Percentiles rank a stretch among this genome's conserved stretches.
These are phyloP conservation scores for Chelidonichthys spinosus DNA, from an alignment of 2,797 vertebrate species.

Conservation along the genomic window DNA sequence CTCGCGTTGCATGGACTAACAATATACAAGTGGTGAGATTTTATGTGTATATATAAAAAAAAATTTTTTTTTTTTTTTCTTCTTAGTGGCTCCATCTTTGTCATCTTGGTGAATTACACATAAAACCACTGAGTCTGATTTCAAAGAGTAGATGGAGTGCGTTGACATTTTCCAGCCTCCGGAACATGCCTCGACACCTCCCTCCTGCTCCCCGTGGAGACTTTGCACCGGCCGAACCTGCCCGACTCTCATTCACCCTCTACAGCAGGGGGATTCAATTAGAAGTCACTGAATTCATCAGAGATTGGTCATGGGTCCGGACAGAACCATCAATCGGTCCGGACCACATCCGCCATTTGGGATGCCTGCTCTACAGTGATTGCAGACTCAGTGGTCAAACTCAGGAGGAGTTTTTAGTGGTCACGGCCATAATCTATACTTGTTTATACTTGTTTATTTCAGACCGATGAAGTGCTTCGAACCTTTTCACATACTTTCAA, in stretches of 20 bases:
- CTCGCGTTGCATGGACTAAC: conserved; percentile 47
- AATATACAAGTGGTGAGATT: conserved; percentile 21
- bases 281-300: too few relatives aligned
- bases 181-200: conserved; percentile 24
- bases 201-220: conserved; percentile 8
- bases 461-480: conserved; percentile 13
- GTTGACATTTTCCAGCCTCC: conserved; percentile 24
- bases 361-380: background rate
- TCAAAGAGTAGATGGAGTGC: conserved; percentile 11
- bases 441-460: conserved; percentile 6
- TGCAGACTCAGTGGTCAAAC: conserved; percentile 12
- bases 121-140: conserved; percentile 32
- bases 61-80: background rate
- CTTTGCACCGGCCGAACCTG: conserved; percentile 12
- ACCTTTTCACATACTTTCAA: background rate
- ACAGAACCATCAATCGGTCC: too few relatives aligned
- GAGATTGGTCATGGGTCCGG: too few relatives aligned
- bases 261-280: too few relatives aligned
- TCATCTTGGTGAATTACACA: conserved; percentile 31
- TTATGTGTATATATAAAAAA: background rate
- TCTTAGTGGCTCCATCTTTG: conserved; percentile 24
- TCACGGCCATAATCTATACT: background rate
- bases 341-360: too few relatives aligned
- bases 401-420: background rate
- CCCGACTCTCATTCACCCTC: background rate